These are phyloP conservation scores for Muricea muricata DNA, from an alignment of 92 coral and sea anemone species.

Conservation along the genomic window DNA sequence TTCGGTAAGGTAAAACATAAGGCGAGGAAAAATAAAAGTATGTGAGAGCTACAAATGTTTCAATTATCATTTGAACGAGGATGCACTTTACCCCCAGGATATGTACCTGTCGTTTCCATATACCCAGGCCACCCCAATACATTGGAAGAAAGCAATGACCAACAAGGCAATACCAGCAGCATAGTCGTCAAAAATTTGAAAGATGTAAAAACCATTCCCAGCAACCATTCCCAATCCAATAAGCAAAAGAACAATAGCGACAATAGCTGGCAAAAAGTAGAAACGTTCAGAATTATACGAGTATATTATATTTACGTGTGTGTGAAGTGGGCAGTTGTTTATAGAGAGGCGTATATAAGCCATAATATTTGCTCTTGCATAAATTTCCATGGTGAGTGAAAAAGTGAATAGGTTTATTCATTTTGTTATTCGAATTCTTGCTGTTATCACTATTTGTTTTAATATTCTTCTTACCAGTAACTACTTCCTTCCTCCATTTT, in stretches of 20 bases:
- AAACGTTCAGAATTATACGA: background rate
- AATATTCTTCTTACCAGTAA: conserved; percentile 69
- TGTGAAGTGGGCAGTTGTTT: too few species aligned
- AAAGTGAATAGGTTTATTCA: too few species aligned
- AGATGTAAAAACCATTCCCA: conserved; percentile 90
- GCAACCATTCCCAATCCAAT: conserved; percentile 89
- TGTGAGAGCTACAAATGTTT: too few species aligned
- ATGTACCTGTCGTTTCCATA: conserved; percentile 95
- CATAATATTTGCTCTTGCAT: too few species aligned
- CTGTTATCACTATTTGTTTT: too few species aligned
- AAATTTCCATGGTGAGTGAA: too few species aligned
- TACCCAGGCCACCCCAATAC: conserved; percentile 99
- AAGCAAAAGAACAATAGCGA: conserved; percentile 80
- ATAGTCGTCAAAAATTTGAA: conserved; percentile 97
- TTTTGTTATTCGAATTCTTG: too few species aligned
- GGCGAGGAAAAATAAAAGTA: too few species aligned
- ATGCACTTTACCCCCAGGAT: background rate
- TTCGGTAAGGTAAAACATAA: too few species aligned
- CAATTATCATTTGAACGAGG: too few species aligned
- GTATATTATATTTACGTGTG: too few species aligned
- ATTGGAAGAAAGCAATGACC: conserved; percentile 96
- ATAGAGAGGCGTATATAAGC: too few species aligned
- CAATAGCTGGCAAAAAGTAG: conserved; percentile 35
- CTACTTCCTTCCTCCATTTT: conserved; percentile 76
- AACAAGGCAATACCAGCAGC: conserved; percentile 93